Conservation (phyloP, 2,113 vertebrate species). For the Sciurus niger region DNA sequence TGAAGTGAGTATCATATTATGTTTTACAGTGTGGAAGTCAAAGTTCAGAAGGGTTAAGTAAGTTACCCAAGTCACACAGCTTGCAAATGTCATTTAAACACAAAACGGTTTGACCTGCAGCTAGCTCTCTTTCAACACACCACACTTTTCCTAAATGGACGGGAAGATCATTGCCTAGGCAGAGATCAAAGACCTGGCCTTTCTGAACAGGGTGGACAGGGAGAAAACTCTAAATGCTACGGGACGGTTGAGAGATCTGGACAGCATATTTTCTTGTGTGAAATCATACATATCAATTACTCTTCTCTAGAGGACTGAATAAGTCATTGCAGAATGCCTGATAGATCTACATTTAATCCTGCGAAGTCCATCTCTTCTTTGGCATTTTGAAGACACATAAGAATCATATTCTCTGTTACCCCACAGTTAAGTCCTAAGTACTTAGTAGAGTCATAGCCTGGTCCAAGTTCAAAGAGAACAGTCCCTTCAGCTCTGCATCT, state of each 20-base stretch:
- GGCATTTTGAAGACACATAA: not conserved
- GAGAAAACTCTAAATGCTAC: not conserved
- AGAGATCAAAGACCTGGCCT: not conserved
- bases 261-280: not conserved
- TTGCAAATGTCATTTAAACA: not conserved
- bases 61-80: not conserved
- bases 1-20: not conserved
- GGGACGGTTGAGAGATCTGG: not conserved
- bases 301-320: not conserved
- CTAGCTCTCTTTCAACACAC: not conserved
- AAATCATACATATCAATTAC: not conserved
- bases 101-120: not conserved
- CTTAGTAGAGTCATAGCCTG: slow-evolving; percentile 14
- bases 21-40: slow-evolving; percentile 10
- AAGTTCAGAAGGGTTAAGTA: not conserved
- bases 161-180: not conserved
- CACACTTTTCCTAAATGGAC: not conserved
- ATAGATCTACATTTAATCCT: not conserved
- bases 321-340: not conserved
- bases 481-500: not conserved
- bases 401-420: not conserved
- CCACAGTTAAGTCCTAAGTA: slow-evolving; percentile 6
- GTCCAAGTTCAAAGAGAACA: slow-evolving; percentile 48
- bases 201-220: not conserved
- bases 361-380: not conserved